Evolutionary conservation across 2,113 vertebrate genomes (phyloP).

Genomic region (Nestor notabilis): DNA sequence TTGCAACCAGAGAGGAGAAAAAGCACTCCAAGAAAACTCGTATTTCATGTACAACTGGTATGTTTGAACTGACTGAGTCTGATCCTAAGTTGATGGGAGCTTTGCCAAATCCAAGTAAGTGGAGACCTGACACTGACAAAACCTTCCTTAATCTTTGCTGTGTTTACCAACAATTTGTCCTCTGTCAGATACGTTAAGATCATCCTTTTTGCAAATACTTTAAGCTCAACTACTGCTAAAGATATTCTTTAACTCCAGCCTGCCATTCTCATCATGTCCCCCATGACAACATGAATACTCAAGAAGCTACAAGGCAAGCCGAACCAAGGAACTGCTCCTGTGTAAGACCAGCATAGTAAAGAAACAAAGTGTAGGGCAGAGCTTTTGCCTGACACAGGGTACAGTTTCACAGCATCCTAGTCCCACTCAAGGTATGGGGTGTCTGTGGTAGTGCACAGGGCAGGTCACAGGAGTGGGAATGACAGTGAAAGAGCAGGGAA

Average conservation of each 20-base stretch:
- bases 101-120: neutral
- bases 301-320: neutral
- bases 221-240: neutral
- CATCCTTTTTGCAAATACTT: neutral
- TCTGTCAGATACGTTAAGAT: constrained; percentile 1
- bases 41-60: neutral
- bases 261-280: accelerated
- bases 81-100: neutral
- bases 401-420: neutral
- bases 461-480: neutral
- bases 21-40: neutral
- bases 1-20: neutral
- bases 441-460: neutral
- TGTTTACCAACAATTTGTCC: neutral
- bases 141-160: neutral
- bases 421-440: accelerated
- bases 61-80: constrained; percentile 8
- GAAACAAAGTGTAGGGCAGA: neutral
- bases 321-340: neutral
- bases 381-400: neutral
- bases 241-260: neutral
- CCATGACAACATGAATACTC: neutral
- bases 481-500: neutral
- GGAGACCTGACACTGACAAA: neutral
- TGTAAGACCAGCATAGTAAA: neutral